Evolutionary conservation across 2,113 vertebrate species (phyloP), one percentile per base, ranked within the genome.

Genomic region (Chaetorhynchus papuensis): DNA sequence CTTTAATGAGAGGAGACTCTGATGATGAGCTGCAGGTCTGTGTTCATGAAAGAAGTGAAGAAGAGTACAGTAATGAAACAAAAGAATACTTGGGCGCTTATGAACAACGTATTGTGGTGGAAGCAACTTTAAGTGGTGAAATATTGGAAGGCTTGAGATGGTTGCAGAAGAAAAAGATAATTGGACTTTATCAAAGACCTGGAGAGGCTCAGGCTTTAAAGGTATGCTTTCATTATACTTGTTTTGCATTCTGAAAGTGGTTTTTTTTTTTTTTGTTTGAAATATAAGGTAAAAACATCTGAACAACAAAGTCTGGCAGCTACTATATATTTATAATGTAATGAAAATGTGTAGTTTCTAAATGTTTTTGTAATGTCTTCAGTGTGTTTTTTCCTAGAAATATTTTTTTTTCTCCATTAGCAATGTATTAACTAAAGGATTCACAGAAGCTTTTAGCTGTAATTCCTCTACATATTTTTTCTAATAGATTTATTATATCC

Each of bases 101-200:
- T 13, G 87, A 98, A 79, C 91, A 96, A 45, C 6, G 71, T 60
- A 86, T 98, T 87, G 92, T 60, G 11, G 98, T 98, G 28, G 97
- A 98, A 89, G 96, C 98, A 66, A 98, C 98, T 76, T 97, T 99
- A 87, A 94, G 89, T 91, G 90, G 92, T 86, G 97, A 99, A 77
- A 94, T 98, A 33, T 72, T 99, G 94, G 98, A 99, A 96, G 99
- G 99, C 87, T 95, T 99, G 52, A 98, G 98, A n/a, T 99, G 99
- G 99, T 94, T 99, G 82, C 99, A 99, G 91, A 99, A 99, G 97
- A 99, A 99, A 90, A 98, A 97, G 93, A 97, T 98, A 93, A 95
- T 99, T 97, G 98, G 98, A 97, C 98, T 99, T 87, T 98, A 98
- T 93, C 98, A 99, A 84, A 98, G 97, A 76, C 91, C 97, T 65